These are phyloP conservation scores for Nautilus pompilius DNA, from an alignment of 1,140 invertebrate species.

Conservation along the genomic window DNA sequence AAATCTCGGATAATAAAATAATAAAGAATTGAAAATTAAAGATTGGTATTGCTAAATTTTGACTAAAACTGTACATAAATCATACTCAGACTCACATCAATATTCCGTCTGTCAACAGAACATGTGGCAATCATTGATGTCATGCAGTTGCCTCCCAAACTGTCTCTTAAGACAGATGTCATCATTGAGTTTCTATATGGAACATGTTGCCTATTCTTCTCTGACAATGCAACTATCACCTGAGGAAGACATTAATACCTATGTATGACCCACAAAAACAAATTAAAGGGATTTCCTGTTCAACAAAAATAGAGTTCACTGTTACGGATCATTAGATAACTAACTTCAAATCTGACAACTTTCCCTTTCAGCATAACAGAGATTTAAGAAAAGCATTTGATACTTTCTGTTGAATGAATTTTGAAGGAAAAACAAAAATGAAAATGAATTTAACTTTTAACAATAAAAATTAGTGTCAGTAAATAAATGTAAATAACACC, in stretches of 20 bases:
- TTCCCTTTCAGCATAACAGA: no score
- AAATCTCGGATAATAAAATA: not conserved
- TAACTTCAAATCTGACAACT: not conserved
- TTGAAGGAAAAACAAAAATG: no score
- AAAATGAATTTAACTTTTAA: no score
- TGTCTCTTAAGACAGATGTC: conserved; percentile 66
- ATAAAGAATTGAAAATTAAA: not conserved
- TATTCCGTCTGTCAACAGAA: conserved; percentile 59
- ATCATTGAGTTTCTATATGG: conserved; percentile 68
- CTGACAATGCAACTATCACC: conserved; percentile 64
- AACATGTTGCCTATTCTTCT: conserved; percentile 62
- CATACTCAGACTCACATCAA: conserved; percentile 51
- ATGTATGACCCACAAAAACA: no score
- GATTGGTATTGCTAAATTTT: no score
- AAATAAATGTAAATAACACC: no score
- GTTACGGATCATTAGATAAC: not conserved
- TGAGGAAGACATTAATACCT: conserved; percentile 16
- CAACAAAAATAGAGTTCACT: not conserved
- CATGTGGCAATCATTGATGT: conserved; percentile 68
- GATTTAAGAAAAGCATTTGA: no score
- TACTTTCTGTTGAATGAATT: no score
- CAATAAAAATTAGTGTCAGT: no score
- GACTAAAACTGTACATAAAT: no score
- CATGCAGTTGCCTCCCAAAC: conserved; percentile 66
- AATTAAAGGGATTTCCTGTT: no score